Evolutionary conservation across 2,888 invertebrate genomes (phyloP), one percentile per base, ranked within the genome.

Genomic region (Vanessa cardui): DNA sequence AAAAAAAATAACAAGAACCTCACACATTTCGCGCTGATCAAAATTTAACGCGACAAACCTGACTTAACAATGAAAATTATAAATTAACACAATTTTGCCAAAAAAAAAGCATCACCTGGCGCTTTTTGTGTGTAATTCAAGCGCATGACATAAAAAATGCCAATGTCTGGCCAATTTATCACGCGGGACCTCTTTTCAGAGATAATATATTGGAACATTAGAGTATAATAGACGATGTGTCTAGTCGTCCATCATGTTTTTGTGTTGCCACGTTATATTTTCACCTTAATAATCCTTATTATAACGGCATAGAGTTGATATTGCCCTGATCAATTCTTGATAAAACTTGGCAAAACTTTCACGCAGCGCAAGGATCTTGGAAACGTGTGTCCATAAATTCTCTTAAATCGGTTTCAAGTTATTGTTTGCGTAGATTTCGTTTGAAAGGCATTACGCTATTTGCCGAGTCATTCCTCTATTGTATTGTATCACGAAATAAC

Each of bases 151-250:
- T 82, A 84, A 84, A 78, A 77, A 79, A 81, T 78, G 80, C 80
- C 83, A 82, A 78, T 78, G 73, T 76, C 76, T 73, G 75, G 79
- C 80, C 88, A 84, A 90, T 90, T 89, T 89, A 90, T 90, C 82
- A 83, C 77, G 74, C 74, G 80, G 83, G 81, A 82, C 83, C 82
- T 85, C 82, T 85, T 86, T 89, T 86, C 83, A 83, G 84, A 80
- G 79, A 87, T 89, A 88, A 90, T 90, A 88, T 90, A 90, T 90
- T 86, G 86, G 87, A 82, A 85, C 88, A 90, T 90, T 90, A 90
- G 83, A 84, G 83, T 80, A 89, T 88, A 90, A 90, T 89, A 89
- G 90, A 86, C 87, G 84, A 83, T 83, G 86, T 83, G 81, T 82
- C 79, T 76, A 79, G 79, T 83, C 88, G 84, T 90, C 86, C 86